Percentiles rank a stretch among this genome's conserved stretches.
These are phyloP conservation scores for Xenopus tropicalis DNA, from an alignment of 2,113 vertebrate species.

Conservation along the genomic window UCB_Xtro_10.0 CM004447.2:117572001-117572500, in stretches of 20 bases:
- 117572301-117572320: slow-evolving; percentile 27
- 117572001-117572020: no score
- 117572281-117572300: slow-evolving; percentile 17
- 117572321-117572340: neutral
- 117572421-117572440: slow-evolving; percentile 1
- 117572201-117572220: slow-evolving; percentile 13
- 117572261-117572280: slow-evolving; percentile 14
- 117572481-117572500: neutral
- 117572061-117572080: no score
- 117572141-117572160: slow-evolving; percentile 25
- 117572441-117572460: slow-evolving; percentile 30
- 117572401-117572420: slow-evolving; percentile 13
- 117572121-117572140: slow-evolving; percentile 16
- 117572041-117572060: no score
- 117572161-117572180: slow-evolving; percentile 33
- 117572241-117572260: neutral
- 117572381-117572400: slow-evolving; percentile 27
- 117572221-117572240: slow-evolving; percentile 17
- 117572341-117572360: neutral
- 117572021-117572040: no score
- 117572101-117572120: slow-evolving; percentile 23
- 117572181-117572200: slow-evolving; percentile 19
- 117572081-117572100: slow-evolving; percentile 20
- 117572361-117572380: slow-evolving; percentile 2
- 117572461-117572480: slow-evolving; percentile 8